Percentiles rank a stretch among this genome's conserved stretches.
Conservation (phyloP, 2,888 invertebrate genomes). For the Cryptocephalus moraei region DNA sequence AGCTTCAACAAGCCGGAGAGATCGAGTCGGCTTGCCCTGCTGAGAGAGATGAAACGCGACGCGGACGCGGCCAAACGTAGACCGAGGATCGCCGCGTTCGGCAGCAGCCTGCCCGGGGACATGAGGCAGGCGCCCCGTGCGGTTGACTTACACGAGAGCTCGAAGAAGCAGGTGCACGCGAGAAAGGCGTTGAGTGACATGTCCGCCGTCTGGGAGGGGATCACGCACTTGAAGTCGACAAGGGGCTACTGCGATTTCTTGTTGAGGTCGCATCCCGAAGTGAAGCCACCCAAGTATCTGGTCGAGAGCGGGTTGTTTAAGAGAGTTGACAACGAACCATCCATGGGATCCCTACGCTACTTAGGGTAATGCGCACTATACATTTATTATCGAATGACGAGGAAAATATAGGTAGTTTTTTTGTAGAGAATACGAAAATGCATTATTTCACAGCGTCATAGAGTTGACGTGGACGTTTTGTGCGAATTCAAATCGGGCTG, state of each 20-base stretch:
- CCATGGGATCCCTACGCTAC: too few relatives aligned
- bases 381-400: too few relatives aligned
- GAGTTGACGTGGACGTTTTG: too few relatives aligned
- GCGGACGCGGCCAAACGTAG: constrained; percentile 10
- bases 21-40: constrained; percentile 11
- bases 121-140: constrained; percentile 16
- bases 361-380: too few relatives aligned
- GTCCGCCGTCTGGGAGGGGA: constrained; percentile 53
- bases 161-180: constrained; percentile 45
- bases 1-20: constrained; percentile 41
- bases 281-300: constrained; percentile 45
- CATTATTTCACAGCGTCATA: too few relatives aligned
- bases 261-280: constrained; percentile 44
- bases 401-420: too few relatives aligned
- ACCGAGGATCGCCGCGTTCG: constrained; percentile 13
- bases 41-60: constrained; percentile 14
- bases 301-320: constrained; percentile 39
- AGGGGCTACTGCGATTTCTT: constrained; percentile 44
- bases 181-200: constrained; percentile 49
- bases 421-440: too few relatives aligned
- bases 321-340: too few relatives aligned
- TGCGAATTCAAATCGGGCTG: too few relatives aligned
- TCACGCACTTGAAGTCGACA: constrained; percentile 49
- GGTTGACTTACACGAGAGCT: constrained; percentile 43
- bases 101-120: constrained; percentile 12